Percentiles rank a stretch among this genome's conserved stretches.
These are phyloP conservation scores for Misgurnus anguillicaudatus DNA, from an alignment of 2,113 vertebrate genomes.

Conservation along the genomic window DNA sequence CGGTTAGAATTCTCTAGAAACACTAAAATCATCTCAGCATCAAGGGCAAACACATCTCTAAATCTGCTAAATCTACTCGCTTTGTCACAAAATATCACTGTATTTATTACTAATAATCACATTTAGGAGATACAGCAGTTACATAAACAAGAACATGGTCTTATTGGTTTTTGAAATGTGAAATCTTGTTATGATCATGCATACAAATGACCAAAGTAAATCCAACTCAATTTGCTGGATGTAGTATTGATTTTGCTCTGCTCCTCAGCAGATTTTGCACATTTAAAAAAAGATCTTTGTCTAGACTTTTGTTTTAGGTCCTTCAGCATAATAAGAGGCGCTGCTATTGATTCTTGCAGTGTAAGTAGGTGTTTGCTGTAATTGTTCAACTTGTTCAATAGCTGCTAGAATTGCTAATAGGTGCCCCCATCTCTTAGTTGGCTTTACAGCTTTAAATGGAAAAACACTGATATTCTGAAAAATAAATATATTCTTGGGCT, in stretches of 20 bases:
- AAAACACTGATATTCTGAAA: slow-evolving; percentile 8
- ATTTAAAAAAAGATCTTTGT: slow-evolving; percentile 15
- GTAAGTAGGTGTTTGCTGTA: slow-evolving; percentile 23
- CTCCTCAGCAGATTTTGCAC: slow-evolving; percentile 14
- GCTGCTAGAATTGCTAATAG: slow-evolving; percentile 14
- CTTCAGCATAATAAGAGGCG: background rate
- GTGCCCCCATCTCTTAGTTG: slow-evolving; percentile 6
- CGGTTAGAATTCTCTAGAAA: too few relatives aligned
- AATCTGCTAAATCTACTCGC: too few relatives aligned
- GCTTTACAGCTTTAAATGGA: background rate
- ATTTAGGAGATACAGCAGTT: background rate
- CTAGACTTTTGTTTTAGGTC: background rate
- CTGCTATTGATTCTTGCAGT: slow-evolving; percentile 19
- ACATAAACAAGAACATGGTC: background rate
- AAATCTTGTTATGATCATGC: background rate
- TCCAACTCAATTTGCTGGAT: background rate
- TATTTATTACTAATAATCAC: background rate
- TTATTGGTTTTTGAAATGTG: slow-evolving; percentile 18
- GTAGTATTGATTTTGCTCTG: slow-evolving; percentile 10
- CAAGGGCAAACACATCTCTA: too few relatives aligned
- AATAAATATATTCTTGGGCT: slow-evolving; percentile 5
- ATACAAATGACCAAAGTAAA: slow-evolving; percentile 21
- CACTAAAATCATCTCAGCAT: too few relatives aligned
- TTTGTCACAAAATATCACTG: background rate
- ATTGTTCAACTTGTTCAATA: slow-evolving; percentile 27